These are phyloP conservation scores for Drosophila leonis DNA, from an alignment of 2,888 invertebrate species.

Conservation along the genomic window DNA sequence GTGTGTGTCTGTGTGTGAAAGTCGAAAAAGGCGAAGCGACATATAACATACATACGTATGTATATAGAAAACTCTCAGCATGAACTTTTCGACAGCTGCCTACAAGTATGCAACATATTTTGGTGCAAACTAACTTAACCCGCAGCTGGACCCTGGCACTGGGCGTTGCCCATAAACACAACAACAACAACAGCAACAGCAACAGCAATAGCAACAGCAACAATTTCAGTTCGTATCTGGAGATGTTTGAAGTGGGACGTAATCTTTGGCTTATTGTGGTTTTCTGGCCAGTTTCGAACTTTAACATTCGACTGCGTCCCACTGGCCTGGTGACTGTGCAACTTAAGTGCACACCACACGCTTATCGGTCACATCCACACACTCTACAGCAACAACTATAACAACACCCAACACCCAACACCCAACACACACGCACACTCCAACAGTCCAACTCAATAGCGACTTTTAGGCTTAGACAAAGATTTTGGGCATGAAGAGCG, in stretches of 20 bases:
- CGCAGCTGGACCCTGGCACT: conserved; percentile 38
- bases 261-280: conserved; percentile 75
- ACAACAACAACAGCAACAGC: conserved; percentile 15
- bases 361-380: conserved; percentile 72
- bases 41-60: background rate
- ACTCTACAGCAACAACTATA: conserved; percentile 1
- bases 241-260: conserved; percentile 34
- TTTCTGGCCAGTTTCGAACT: conserved; percentile 73
- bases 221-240: conserved; percentile 28
- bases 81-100: conserved; percentile 69
- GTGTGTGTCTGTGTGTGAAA: background rate
- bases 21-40: too few species aligned
- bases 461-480: conserved; percentile 76
- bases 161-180: conserved; percentile 56
- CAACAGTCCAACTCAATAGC: conserved; percentile 34
- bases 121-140: conserved; percentile 52
- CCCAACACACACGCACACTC: conserved; percentile 18
- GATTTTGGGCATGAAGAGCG: conserved; percentile 58
- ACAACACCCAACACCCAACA: conserved; percentile 6
- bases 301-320: conserved; percentile 53
- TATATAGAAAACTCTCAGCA: conserved; percentile 10
- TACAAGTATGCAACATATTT: conserved; percentile 73
- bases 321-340: conserved; percentile 54
- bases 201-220: conserved; percentile 6
- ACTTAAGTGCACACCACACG: conserved; percentile 77